Evolutionary conservation across 1,140 invertebrate genomes (phyloP).

Genomic region (Adelges cooleyi): DNA sequence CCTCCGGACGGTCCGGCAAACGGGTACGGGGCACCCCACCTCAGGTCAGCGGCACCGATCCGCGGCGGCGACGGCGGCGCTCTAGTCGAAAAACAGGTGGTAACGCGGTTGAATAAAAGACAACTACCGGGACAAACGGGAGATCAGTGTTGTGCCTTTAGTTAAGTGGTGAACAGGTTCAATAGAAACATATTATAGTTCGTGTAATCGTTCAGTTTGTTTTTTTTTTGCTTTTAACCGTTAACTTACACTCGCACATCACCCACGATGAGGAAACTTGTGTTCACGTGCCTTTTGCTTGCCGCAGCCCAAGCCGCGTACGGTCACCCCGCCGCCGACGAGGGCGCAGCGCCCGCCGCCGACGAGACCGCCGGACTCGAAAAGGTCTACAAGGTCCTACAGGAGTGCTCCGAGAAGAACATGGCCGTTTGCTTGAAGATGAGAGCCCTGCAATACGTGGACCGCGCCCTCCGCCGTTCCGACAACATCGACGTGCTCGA

Average conservation of each 20-base stretch:
- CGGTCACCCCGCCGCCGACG: neutral
- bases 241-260: no score
- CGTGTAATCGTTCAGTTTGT: no score
- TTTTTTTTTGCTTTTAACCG: no score
- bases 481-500: constrained; percentile 48
- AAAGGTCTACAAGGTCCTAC: constrained; percentile 50
- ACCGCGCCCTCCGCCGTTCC: constrained; percentile 43
- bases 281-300: neutral
- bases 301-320: neutral
- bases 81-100: neutral
- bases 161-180: constrained; percentile 6
- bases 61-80: neutral
- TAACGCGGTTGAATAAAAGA: constrained; percentile 20
- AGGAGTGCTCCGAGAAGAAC: constrained; percentile 54
- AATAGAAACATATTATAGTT: no score
- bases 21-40: neutral
- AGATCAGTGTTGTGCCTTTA: constrained; percentile 20
- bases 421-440: constrained; percentile 59
- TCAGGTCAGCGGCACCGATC: neutral
- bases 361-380: constrained; percentile 36
- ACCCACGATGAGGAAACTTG: constrained; percentile 1
- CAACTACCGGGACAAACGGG: neutral
- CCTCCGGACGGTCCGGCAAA: neutral
- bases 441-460: constrained; percentile 52
- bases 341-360: neutral